Percentiles rank a stretch among this genome's conserved stretches.
Conservation (phyloP, 2,113 vertebrate species). For the Orthonyx spaldingii region DNA sequence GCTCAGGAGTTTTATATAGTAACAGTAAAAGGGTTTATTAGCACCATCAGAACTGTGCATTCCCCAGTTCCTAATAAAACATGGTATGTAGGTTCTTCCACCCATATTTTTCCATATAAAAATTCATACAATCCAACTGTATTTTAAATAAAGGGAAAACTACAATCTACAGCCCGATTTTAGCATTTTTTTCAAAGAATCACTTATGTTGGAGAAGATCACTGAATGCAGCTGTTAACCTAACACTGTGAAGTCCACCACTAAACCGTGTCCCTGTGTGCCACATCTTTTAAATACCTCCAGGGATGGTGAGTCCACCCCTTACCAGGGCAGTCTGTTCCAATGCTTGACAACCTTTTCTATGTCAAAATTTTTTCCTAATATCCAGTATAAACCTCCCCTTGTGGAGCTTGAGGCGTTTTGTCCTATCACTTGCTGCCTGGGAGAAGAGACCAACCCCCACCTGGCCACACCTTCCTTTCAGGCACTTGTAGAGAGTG, state of each 20-base stretch:
- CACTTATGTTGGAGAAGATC: not conserved
- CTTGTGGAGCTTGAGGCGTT: not conserved
- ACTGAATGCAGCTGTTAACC: not conserved
- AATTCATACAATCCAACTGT: not conserved
- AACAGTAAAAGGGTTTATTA: not conserved
- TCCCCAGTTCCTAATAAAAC: not conserved
- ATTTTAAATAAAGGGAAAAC: not conserved
- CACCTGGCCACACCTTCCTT: not conserved
- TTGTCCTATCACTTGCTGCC: not conserved
- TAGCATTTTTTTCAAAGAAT: not conserved
- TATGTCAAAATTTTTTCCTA: not conserved
- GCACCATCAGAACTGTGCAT: not conserved
- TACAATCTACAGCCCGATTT: not conserved
- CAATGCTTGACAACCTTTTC: not conserved
- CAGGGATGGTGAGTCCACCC: not conserved
- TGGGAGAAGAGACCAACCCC: not conserved
- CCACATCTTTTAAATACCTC: not conserved
- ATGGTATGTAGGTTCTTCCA: not conserved
- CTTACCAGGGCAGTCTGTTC: not conserved
- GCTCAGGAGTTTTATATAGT: not conserved
- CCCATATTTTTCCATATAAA: not conserved
- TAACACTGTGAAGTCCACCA: not conserved
- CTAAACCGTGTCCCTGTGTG: accelerated
- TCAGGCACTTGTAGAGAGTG: not conserved
- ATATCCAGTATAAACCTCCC: not conserved